A percentile compares a stretch with the other conserved stretches of the same genome.
These are phyloP conservation scores for Belonocnema kinseyi DNA, from an alignment of 1,140 invertebrate genomes.

Conservation along the genomic window DNA sequence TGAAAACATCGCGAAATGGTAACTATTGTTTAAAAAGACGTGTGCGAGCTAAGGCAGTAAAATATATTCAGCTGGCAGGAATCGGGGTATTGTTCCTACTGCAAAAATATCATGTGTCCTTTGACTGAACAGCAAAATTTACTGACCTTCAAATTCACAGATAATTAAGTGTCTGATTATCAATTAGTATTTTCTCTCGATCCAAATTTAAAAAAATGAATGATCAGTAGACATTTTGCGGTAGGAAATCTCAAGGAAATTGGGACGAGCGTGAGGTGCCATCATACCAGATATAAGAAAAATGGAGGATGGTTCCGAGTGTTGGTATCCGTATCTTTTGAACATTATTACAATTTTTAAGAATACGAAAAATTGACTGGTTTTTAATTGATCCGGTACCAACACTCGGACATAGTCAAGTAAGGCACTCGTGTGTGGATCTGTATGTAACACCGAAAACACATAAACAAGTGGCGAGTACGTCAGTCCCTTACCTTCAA, in stretches of 20 bases:
- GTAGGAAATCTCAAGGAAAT: slow-evolving; percentile 49
- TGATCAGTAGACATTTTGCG: slow-evolving; percentile 36
- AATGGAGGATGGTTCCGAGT: slow-evolving; percentile 68
- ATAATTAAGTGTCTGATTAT: slow-evolving; percentile 35
- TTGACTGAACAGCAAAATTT: slow-evolving; percentile 19
- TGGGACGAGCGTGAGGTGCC: slow-evolving; percentile 74
- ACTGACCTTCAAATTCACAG: slow-evolving; percentile 32
- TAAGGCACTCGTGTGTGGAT: slow-evolving; percentile 71
- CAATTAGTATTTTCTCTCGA: slow-evolving; percentile 37
- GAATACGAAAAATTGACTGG: not conserved
- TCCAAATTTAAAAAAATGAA: slow-evolving; percentile 34
- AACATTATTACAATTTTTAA: not conserved
- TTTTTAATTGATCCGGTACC: slow-evolving; percentile 40
- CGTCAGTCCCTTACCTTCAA: slow-evolving; percentile 78
- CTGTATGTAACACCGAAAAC: slow-evolving; percentile 74
- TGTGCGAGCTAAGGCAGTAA: slow-evolving; percentile 44
- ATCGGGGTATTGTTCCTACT: slow-evolving; percentile 38
- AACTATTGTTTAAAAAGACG: slow-evolving; percentile 5
- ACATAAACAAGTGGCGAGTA: slow-evolving; percentile 76
- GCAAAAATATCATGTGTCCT: not conserved
- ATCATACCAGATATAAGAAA: slow-evolving; percentile 75
- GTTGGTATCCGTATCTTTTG: slow-evolving; percentile 60
- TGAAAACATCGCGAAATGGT: not conserved
- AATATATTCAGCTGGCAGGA: slow-evolving; percentile 42
- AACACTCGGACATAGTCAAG: slow-evolving; percentile 67